Evolutionary conservation across 2,797 vertebrate species (phyloP).

Genomic region (Microhierax caerulescens): DNA sequence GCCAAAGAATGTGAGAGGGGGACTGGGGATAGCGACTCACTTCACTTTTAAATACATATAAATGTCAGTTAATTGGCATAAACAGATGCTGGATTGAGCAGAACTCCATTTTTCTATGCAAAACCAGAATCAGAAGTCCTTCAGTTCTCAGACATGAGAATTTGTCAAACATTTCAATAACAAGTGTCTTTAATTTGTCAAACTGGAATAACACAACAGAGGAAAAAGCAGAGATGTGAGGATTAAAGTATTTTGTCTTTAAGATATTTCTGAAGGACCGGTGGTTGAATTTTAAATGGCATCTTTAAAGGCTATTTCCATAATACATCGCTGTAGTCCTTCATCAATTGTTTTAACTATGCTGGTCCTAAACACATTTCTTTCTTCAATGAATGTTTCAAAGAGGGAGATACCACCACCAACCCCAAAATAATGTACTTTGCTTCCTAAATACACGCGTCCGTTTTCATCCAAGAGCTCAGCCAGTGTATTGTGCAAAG

Average conservation of each 20-base stretch:
- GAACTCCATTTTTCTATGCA: not conserved
- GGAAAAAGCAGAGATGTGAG: not conserved
- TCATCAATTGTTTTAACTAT: constrained; percentile 81
- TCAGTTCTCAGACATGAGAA: not conserved
- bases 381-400: constrained; percentile 83
- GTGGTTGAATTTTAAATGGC: not conserved
- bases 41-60: not conserved
- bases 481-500: constrained; percentile 83
- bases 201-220: not conserved
- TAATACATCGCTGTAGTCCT: constrained; percentile 87
- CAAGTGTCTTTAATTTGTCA: not conserved
- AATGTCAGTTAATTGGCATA: not conserved
- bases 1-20: not conserved
- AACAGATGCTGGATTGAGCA: not conserved
- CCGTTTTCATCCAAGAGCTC: constrained; percentile 80
- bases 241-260: not conserved
- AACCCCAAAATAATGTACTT: constrained; percentile 93
- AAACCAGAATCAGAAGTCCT: not conserved
- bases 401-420: constrained; percentile 89
- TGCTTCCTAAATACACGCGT: constrained; percentile 87
- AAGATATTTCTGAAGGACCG: not conserved
- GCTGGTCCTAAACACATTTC: constrained; percentile 78
- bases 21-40: not conserved
- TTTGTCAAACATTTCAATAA: not conserved
- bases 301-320: constrained; percentile 83